These are phyloP conservation scores for Crossocerus cetratus DNA, from an alignment of 2,888 invertebrate genomes.

Conservation along the genomic window DNA sequence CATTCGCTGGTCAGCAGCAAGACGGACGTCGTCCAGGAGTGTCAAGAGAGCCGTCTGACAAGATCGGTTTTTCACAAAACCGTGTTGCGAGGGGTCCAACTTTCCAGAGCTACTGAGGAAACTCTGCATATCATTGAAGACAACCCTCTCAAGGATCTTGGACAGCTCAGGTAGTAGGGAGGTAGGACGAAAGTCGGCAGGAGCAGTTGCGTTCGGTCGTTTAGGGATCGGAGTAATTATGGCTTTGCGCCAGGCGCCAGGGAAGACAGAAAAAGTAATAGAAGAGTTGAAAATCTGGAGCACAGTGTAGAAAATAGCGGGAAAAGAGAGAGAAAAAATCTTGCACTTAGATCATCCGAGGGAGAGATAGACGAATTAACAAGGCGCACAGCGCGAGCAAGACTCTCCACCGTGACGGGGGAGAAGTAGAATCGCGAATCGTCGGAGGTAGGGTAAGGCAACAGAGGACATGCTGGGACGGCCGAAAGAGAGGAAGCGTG, in stretches of 20 bases:
- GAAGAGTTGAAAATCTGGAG: slow-evolving; percentile 25
- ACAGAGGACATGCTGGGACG: no score
- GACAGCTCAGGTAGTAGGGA: slow-evolving; percentile 48
- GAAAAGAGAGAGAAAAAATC: no score
- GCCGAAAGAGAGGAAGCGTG: no score
- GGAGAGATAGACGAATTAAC: no score
- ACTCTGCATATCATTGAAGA: slow-evolving; percentile 42
- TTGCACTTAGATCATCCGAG: no score
- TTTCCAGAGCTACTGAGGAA: slow-evolving; percentile 51
- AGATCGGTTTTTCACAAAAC: slow-evolving; percentile 52
- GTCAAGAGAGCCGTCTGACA: slow-evolving; percentile 58
- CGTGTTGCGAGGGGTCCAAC: slow-evolving; percentile 58
- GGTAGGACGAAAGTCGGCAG: slow-evolving; percentile 54
- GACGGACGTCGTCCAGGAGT: slow-evolving; percentile 55
- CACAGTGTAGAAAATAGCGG: no score
- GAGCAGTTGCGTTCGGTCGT: slow-evolving; percentile 20
- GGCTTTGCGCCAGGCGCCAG: slow-evolving; percentile 54
- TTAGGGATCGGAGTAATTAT: slow-evolving; percentile 57
- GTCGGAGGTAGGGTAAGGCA: no score
- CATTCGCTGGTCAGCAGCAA: slow-evolving; percentile 46
- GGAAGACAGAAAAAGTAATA: slow-evolving; percentile 33
- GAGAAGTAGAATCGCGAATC: no score
- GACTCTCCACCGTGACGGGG: no score
- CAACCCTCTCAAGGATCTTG: slow-evolving; percentile 47
- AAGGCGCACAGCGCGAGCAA: no score